These are phyloP conservation scores for Caretta caretta DNA, from an alignment of 2,113 vertebrate species.

Conservation along the genomic window DNA sequence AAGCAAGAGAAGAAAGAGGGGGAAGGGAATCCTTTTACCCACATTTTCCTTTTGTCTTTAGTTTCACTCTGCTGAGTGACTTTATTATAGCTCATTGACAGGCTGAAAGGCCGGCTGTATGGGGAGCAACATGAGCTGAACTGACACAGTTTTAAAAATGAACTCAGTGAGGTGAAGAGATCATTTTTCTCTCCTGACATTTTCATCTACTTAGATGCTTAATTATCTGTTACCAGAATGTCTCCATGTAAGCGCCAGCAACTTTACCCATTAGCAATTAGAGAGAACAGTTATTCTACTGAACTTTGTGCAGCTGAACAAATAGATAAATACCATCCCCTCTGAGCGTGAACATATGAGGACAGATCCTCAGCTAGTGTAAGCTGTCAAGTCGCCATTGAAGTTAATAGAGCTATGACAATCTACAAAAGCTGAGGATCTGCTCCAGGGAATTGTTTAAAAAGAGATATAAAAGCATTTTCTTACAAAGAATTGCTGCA, in stretches of 20 bases:
- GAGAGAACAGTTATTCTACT: slow-evolving; percentile 64
- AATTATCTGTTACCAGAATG: slow-evolving; percentile 77
- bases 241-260: slow-evolving; percentile 66
- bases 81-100: background rate
- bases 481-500: background rate
- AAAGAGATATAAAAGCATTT: background rate
- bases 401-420: background rate
- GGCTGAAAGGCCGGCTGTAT: background rate
- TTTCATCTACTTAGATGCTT: slow-evolving; percentile 75
- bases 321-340: slow-evolving; percentile 54
- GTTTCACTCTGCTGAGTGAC: background rate
- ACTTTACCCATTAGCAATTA: slow-evolving; percentile 78
- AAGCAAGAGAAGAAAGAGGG: background rate
- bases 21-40: background rate
- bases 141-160: slow-evolving; percentile 55
- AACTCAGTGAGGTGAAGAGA: slow-evolving; percentile 61
- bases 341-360: slow-evolving; percentile 22
- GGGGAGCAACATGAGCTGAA: background rate
- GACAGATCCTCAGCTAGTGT: background rate
- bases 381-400: background rate
- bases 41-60: background rate
- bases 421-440: background rate
- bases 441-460: background rate
- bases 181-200: slow-evolving; percentile 74
- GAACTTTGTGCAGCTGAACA: slow-evolving; percentile 74